Base-by-base conservation (phyloP, 2,113 vertebrate genomes). In the Bos javanicus region DNA sequence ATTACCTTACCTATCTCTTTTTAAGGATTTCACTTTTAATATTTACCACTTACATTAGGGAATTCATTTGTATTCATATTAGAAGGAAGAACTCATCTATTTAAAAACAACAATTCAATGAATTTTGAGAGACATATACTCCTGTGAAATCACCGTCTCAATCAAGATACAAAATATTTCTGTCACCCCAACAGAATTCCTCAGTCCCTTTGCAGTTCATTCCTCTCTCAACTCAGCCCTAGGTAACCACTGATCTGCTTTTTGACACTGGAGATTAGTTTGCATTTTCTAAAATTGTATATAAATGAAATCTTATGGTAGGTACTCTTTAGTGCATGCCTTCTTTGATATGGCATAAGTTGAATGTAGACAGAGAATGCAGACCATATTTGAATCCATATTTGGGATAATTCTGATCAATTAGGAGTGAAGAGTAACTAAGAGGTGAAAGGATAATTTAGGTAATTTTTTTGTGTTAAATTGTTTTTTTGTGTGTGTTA, bases 401-500 rank as follows among this genome's bases (percentile, higher is more conserved):
- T 50, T 19, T 88, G 17, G 95, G 93, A 78, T 86, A 91, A 97
- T 94, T 86, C 94, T 96, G 97, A 92, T 97, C 28, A 94, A 12
- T 25, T 64, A 36, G 17, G 76, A 80, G 59, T 76, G 64, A 97
- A 98, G 93, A 96, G 1, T 54, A 84, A 71, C 36, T 43, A 30
- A 94, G 87, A 97, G 95, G 89, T 64, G 94, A 87, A 96, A 96
- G 90, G 39, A 2, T 94, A 33, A 60, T 23, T 59, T 59, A 46
- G 88, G 36, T 56, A 92, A 33, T 33, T 62, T 62, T 33, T 62
- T 15, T 62, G 14, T 16, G 30, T 62, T 62, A 7, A 62, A 48
- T 48, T 12, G 11, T 62, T 62, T 62, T 62, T 39, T 4, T 39
- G 39, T 39, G 39, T 62, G 14, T 16, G 30, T 62, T 33, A 7